Evolutionary conservation across 2,888 invertebrate species (phyloP).

Genomic region (Luperina nickerlii): DNA sequence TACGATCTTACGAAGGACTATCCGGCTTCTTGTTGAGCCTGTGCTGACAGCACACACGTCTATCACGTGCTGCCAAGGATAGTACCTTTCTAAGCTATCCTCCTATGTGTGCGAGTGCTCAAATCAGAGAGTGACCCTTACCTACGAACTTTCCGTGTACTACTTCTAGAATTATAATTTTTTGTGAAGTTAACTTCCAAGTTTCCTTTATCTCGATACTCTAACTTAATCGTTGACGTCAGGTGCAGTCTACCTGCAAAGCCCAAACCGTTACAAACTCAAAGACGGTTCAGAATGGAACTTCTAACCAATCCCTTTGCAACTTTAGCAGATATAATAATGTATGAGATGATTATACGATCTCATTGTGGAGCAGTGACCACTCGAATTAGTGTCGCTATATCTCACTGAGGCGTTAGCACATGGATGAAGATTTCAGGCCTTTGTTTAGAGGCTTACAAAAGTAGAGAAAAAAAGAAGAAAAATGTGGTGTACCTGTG

Average conservation of each 20-base stretch:
- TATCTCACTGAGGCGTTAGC: constrained; percentile 41
- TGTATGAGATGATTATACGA: constrained; percentile 68
- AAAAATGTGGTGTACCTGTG: background rate
- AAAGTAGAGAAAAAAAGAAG: background rate
- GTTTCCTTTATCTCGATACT: too few relatives aligned
- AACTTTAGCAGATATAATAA: constrained; percentile 59
- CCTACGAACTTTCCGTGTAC: too few relatives aligned
- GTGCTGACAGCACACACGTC: background rate
- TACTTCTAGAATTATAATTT: too few relatives aligned
- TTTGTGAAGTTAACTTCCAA: too few relatives aligned
- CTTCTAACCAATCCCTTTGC: constrained; percentile 28
- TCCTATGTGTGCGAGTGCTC: too few relatives aligned
- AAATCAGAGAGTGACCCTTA: too few relatives aligned
- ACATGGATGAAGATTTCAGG: constrained; percentile 42
- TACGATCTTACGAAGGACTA: too few relatives aligned
- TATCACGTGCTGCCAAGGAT: too few relatives aligned
- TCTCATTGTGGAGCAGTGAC: constrained; percentile 64
- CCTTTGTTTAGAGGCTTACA: constrained; percentile 24
- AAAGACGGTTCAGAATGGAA: background rate
- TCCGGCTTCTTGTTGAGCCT: background rate
- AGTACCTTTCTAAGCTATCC: too few relatives aligned
- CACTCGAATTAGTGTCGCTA: constrained; percentile 59
- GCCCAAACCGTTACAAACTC: background rate
- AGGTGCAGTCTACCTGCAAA: background rate
- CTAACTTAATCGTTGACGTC: background rate